phyloP scores from a whole-genome alignment of 2,797 vertebrate genomes.

The Lagorchestes hirsutus region DNA sequence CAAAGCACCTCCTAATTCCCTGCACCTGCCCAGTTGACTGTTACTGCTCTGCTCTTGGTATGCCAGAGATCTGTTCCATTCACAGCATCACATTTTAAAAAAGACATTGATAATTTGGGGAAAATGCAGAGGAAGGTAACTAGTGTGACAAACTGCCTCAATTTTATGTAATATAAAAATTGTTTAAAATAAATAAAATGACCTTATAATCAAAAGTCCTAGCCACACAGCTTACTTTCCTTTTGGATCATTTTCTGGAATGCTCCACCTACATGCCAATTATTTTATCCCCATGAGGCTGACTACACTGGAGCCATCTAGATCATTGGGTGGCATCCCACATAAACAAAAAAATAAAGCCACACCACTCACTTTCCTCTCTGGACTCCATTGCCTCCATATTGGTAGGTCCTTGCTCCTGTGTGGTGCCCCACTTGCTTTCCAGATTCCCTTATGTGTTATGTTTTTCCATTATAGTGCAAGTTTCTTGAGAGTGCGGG shows the following conservation, averaged over 20 bases:
- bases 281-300: not conserved
- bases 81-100: not conserved
- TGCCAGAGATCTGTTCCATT: not conserved
- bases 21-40: not conserved
- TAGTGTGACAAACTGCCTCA: not conserved
- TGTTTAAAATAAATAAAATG: not conserved
- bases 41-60: not conserved
- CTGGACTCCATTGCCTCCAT: not conserved
- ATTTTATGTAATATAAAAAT: not conserved
- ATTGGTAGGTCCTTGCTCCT: not conserved
- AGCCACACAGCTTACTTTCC: too few species aligned
- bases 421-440: not conserved
- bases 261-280: not conserved
- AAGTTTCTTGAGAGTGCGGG: not conserved
- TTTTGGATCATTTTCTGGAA: not conserved
- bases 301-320: not conserved
- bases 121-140: not conserved
- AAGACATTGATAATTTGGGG: not conserved
- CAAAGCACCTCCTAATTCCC: not conserved
- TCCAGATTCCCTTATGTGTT: not conserved
- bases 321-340: not conserved
- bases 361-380: not conserved
- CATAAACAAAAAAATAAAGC: not conserved
- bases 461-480: not conserved
- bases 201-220: not conserved